Evolutionary conservation across 1,140 invertebrate species (phyloP), one percentile per base, ranked within the genome.

Genomic region (Lasaia peninsularis): DNA sequence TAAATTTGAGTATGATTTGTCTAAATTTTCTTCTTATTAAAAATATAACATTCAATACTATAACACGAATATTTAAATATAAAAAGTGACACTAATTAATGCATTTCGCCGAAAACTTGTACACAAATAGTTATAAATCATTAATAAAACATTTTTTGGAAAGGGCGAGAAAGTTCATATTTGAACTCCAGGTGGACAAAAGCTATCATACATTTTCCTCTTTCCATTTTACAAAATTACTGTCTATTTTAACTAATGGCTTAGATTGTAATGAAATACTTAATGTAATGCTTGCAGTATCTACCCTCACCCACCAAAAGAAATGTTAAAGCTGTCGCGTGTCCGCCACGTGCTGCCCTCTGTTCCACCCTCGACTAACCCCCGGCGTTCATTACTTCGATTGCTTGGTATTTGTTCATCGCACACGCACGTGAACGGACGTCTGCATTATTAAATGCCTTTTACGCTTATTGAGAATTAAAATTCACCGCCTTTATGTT

Each of bases 401-500:
- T 82, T 78, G 76, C 73, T 69, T 66, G 63, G 79, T 77, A 82
- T 87, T 86, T 86, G 82, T 80, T 75, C 75, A 71, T 59, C 60
- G 67, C 56, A 65, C 73, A 61, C 69, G 73, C 77, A 76, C 75
- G 72, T 72, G 73, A 64, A 20, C 80, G 71, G 72, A 80, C 78
- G 80, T 80, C 71, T 86, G 80, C 80, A 88, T 88, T 88, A 88
- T 88, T 88, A 88, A 88, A 88, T 84, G 85, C 83, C 85, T 86
- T 88, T 88, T 85, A 88, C 74, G 76, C 81, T 88, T 86, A 83
- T 88, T 85, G 83, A 75, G 60, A 81, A 76, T 81, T 81, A 80
- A 81, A 68, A 58, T 62, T 70, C 75, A 71, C 69, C 63, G 56
- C 63, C 62, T 61, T 61, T 70, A 66, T 55, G 63, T 65, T 69